Conservation (phyloP, 2,888 invertebrate species). For the Caenorhabditis sp. region DNA sequence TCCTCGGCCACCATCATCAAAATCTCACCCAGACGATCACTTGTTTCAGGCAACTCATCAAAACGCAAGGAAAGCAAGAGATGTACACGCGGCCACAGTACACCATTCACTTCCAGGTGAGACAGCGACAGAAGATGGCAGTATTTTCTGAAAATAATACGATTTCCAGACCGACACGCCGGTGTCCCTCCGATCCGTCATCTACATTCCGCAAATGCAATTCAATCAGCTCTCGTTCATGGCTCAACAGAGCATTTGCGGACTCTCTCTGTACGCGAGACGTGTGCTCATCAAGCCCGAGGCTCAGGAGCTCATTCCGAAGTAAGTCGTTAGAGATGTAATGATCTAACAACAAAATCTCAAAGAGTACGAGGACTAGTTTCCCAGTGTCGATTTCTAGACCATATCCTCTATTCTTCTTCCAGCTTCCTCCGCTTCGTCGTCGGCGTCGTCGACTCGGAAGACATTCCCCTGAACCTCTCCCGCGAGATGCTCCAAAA, state of each 20-base stretch:
- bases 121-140: too few species aligned
- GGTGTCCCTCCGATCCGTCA: conserved; percentile 91
- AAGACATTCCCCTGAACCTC: conserved; percentile 97
- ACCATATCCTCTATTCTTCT: too few species aligned
- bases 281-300: conserved; percentile 89
- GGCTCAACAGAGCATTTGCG: conserved; percentile 89
- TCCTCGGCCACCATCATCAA: too few species aligned
- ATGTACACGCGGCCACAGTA: conserved; percentile 88
- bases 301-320: conserved; percentile 80
- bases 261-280: conserved; percentile 92
- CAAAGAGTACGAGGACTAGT: too few species aligned
- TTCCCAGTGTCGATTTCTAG: too few species aligned
- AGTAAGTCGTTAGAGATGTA: too few species aligned
- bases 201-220: conserved; percentile 95
- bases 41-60: conserved; percentile 65
- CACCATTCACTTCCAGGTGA: conserved; percentile 90
- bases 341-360: too few species aligned
- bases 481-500: conserved; percentile 97
- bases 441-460: conserved; percentile 97
- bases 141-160: too few species aligned
- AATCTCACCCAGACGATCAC: background rate
- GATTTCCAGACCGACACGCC: conserved; percentile 94
- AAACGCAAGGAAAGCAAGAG: conserved; percentile 88
- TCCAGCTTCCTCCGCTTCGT: conserved; percentile 93
- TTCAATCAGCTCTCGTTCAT: conserved; percentile 94